phyloP scores from a whole-genome alignment of 1,140 invertebrate species.

The Goniozus legneri region DNA sequence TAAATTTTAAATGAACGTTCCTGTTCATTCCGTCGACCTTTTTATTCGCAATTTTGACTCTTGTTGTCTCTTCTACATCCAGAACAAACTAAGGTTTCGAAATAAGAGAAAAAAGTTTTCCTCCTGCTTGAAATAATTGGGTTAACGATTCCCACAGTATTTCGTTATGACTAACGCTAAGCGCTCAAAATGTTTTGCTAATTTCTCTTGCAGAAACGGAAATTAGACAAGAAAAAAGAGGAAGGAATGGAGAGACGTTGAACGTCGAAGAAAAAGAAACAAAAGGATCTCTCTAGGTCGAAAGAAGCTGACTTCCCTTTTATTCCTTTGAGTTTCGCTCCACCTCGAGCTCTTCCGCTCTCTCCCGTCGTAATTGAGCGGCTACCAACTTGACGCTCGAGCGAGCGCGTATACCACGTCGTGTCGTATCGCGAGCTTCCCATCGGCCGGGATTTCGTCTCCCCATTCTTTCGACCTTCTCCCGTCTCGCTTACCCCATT shows the following conservation, averaged over 20 bases:
- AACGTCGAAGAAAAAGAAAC: background rate
- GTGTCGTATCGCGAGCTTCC: too few species aligned
- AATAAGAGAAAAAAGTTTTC: too few species aligned
- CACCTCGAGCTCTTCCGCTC: background rate
- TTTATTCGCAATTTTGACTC: too few species aligned
- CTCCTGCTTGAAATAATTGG: too few species aligned
- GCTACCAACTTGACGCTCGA: constrained; percentile 27
- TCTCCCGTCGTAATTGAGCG: constrained; percentile 25
- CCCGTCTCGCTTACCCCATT: background rate
- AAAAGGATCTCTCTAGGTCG: constrained; percentile 1
- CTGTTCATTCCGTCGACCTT: too few species aligned
- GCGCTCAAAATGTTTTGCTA: too few species aligned
- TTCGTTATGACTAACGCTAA: too few species aligned
- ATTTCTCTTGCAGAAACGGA: too few species aligned
- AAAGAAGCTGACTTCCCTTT: constrained; percentile 6
- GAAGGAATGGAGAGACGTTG: background rate
- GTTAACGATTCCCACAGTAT: too few species aligned
- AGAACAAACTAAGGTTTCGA: too few species aligned
- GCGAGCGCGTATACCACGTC: constrained; percentile 21
- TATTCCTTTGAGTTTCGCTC: background rate
- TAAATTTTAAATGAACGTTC: too few species aligned
- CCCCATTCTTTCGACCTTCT: background rate
- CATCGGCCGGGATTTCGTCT: background rate
- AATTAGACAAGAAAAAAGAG: background rate
- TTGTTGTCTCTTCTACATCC: too few species aligned